These are phyloP conservation scores for Chrysina gloriosa DNA, from an alignment of 2,888 invertebrate species.

Conservation along the genomic window DNA sequence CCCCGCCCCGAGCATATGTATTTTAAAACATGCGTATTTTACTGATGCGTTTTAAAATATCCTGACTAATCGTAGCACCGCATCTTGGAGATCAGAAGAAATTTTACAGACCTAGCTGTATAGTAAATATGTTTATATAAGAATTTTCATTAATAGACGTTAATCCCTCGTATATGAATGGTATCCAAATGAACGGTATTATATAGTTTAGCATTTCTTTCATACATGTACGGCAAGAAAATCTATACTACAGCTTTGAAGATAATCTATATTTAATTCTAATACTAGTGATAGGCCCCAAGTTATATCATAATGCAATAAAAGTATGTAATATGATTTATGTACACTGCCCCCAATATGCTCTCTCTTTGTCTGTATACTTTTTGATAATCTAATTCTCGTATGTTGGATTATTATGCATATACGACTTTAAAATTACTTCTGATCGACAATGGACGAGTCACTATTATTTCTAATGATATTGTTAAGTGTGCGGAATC, in stretches of 20 bases:
- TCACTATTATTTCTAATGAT: slow-evolving; percentile 28
- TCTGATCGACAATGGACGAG: slow-evolving; percentile 8
- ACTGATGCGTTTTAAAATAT: slow-evolving; percentile 19
- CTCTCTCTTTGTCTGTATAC: slow-evolving; percentile 12
- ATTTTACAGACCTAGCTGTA: neutral
- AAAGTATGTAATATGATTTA: neutral
- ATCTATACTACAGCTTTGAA: neutral
- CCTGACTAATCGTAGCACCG: neutral
- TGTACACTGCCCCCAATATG: slow-evolving; percentile 27
- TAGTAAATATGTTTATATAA: too few species aligned
- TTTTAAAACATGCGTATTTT: slow-evolving; percentile 27
- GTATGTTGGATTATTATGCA: too few species aligned
- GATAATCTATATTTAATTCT: neutral
- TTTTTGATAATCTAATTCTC: too few species aligned
- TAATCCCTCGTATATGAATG: too few species aligned
- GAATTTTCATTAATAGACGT: too few species aligned
- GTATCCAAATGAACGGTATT: too few species aligned
- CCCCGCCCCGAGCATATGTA: neutral
- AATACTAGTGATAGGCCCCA: neutral
- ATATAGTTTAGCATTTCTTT: too few species aligned
- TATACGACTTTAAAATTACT: neutral
- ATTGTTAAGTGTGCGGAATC: slow-evolving; percentile 54
- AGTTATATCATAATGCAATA: neutral
- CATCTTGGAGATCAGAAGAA: slow-evolving; percentile 6
- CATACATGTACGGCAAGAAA: too few species aligned